A percentile compares a stretch with the other conserved stretches of the same genome.
These are phyloP conservation scores for Carcinoscorpius rotundicauda DNA, from an alignment of 1,140 invertebrate genomes.

Conservation along the genomic window DNA sequence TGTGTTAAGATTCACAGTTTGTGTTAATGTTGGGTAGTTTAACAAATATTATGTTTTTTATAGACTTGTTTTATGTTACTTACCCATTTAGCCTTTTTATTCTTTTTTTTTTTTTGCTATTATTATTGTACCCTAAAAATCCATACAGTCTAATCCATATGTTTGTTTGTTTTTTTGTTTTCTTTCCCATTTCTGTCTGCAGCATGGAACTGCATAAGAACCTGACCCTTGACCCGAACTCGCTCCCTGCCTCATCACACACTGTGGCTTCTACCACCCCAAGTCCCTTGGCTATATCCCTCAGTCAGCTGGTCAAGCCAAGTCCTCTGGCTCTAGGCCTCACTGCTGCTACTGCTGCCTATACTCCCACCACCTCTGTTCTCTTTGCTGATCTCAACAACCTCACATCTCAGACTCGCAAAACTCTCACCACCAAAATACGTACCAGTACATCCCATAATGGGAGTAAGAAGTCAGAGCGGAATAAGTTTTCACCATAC, in stretches of 20 bases:
- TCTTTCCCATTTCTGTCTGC: background rate
- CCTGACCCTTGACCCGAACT: constrained; percentile 17
- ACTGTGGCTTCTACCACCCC: constrained; percentile 5
- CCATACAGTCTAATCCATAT: no score
- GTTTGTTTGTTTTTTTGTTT: background rate
- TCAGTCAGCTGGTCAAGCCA: constrained; percentile 15
- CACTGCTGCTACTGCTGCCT: constrained; percentile 1
- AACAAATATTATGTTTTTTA: no score
- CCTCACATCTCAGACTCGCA: constrained; percentile 8
- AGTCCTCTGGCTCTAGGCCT: background rate
- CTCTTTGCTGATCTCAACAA: constrained; percentile 17
- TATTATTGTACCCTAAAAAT: no score
- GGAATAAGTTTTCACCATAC: constrained; percentile 3
- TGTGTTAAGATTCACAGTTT: no score
- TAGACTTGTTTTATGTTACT: no score
- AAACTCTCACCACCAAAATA: constrained; percentile 10
- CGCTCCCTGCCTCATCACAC: background rate
- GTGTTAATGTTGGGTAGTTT: no score
- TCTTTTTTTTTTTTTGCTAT: no score
- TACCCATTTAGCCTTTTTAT: no score
- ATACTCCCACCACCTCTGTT: constrained; percentile 5
- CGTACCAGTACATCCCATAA: background rate
- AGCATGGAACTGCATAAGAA: constrained; percentile 18
- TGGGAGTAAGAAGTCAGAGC: background rate
- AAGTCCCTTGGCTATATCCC: constrained; percentile 11